Evolutionary conservation across 2,113 vertebrate genomes (phyloP).

Genomic region (Rhabdomys dilectus): DNA sequence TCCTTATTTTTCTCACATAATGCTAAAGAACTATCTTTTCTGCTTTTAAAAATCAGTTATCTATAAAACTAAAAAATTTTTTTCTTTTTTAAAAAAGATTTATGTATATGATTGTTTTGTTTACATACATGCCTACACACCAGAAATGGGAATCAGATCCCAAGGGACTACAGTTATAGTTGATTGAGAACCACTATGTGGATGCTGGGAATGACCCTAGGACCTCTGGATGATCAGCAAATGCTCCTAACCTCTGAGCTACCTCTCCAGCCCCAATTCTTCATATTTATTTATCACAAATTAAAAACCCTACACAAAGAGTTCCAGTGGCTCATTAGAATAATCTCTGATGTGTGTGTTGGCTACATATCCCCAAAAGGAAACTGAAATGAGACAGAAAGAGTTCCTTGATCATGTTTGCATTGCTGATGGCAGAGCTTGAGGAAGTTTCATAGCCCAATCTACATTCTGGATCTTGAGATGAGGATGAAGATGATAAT

Average conservation of each 20-base stretch:
- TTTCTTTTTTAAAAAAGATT: background rate
- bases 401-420: background rate
- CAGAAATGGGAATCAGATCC: background rate
- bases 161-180: background rate
- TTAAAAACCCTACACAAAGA: conserved; percentile 24
- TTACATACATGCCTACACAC: background rate
- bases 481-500: background rate
- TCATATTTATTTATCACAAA: background rate
- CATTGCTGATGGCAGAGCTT: background rate
- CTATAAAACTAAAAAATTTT: background rate
- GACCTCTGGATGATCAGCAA: background rate
- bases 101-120: background rate
- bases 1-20: background rate
- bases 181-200: background rate
- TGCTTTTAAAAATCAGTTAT: background rate
- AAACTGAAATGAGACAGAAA: background rate
- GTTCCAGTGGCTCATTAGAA: background rate
- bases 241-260: background rate
- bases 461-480: background rate
- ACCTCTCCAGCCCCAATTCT: background rate
- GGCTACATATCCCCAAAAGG: background rate
- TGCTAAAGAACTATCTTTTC: background rate
- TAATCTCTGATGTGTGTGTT: background rate
- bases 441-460: background rate
- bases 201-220: background rate